Evolutionary conservation across 2,888 invertebrate species (phyloP).

Genomic region (Tridacna gigas): DNA sequence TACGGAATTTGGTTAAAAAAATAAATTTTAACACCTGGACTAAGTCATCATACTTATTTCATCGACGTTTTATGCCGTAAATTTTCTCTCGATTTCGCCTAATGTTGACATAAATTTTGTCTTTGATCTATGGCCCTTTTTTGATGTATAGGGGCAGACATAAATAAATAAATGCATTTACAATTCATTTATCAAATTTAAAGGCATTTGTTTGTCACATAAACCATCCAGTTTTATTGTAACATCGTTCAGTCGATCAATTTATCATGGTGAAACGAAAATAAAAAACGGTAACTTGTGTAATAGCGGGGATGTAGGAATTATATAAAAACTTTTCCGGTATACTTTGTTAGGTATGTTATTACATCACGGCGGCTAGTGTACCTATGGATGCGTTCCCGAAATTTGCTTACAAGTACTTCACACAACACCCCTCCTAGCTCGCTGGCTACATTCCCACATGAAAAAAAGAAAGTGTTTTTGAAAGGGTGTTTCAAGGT

Average conservation of each 20-base stretch:
- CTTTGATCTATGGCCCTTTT: slow-evolving; percentile 10
- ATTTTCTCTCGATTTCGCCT: not conserved
- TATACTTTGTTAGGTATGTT: too few species aligned
- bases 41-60: not conserved
- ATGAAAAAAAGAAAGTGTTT: too few species aligned
- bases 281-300: too few species aligned
- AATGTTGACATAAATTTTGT: not conserved
- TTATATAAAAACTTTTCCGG: too few species aligned
- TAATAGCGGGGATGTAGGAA: too few species aligned
- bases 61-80: not conserved
- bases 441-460: too few species aligned
- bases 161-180: slow-evolving; percentile 27
- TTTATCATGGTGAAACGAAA: not conserved
- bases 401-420: too few species aligned
- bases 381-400: too few species aligned
- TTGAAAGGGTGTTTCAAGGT: too few species aligned
- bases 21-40: slow-evolving; percentile 5
- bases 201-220: slow-evolving; percentile 15
- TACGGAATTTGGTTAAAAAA: not conserved
- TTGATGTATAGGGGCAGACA: slow-evolving; percentile 18
- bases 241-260: slow-evolving; percentile 1
- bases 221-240: slow-evolving; percentile 6
- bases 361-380: too few species aligned
- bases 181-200: slow-evolving; percentile 26
- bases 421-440: too few species aligned